Percentiles rank a stretch among this genome's conserved stretches.
Conservation (phyloP, 53 echinoderm and acorn worm genomes). For the Hippasteria phrygiana region DNA sequence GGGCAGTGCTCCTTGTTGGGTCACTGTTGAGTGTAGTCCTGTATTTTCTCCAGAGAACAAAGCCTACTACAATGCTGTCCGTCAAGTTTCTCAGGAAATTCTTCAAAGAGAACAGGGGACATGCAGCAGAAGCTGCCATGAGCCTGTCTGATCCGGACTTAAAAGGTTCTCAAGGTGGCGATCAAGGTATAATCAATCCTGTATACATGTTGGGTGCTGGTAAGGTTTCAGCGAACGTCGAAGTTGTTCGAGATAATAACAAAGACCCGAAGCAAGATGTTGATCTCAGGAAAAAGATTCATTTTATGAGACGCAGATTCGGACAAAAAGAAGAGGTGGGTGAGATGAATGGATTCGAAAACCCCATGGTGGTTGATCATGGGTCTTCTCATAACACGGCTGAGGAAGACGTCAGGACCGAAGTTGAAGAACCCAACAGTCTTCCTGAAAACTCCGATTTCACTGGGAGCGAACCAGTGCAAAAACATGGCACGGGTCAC, state of each 20-base stretch:
- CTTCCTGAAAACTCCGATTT: too few relatives aligned
- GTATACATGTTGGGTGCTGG: background rate
- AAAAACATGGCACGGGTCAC: too few relatives aligned
- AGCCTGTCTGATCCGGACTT: background rate
- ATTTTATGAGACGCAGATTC: background rate
- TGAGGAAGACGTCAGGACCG: too few relatives aligned
- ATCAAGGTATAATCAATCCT: background rate
- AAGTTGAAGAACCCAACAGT: too few relatives aligned
- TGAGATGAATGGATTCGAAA: background rate
- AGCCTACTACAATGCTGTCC: background rate
- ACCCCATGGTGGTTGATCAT: background rate
- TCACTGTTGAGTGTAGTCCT: background rate
- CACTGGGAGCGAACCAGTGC: too few relatives aligned
- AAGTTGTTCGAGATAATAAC: background rate
- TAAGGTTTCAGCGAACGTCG: background rate
- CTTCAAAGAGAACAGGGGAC: background rate
- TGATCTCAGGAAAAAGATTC: background rate
- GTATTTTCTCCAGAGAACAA: conserved; percentile 2
- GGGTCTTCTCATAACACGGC: background rate
- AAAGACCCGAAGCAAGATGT: background rate
- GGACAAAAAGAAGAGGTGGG: background rate
- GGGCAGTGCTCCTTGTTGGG: conserved; percentile 2
- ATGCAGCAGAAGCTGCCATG: background rate
- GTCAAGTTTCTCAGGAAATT: background rate
- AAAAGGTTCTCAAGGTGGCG: background rate